phyloP scores from a whole-genome alignment of 1,140 invertebrate genomes.

The Linepithema humile region DNA sequence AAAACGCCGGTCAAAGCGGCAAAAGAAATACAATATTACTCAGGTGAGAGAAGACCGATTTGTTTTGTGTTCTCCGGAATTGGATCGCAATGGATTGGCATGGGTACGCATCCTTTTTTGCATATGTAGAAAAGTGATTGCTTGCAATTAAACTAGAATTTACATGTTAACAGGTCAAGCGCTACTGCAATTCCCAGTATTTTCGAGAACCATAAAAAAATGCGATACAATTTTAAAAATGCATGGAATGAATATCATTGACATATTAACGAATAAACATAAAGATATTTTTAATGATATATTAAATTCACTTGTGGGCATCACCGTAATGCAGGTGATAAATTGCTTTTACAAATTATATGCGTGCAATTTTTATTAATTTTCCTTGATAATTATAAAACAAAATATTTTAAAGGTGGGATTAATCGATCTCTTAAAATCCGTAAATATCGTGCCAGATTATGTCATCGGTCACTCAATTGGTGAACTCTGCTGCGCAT shows the following conservation, averaged over 20 bases:
- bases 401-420: not conserved
- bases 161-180: not conserved
- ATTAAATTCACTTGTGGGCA: not conserved
- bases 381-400: no score
- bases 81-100: not conserved
- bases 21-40: constrained; percentile 86
- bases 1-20: constrained; percentile 78
- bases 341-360: not conserved
- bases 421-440: not conserved
- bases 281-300: not conserved
- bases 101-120: not conserved
- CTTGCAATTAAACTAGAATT: not conserved
- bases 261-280: not conserved
- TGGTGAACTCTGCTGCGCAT: not conserved
- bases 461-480: constrained; percentile 25
- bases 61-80: constrained; percentile 92
- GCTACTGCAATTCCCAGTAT: not conserved
- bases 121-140: not conserved
- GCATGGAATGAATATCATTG: constrained; percentile 68
- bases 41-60: constrained; percentile 88
- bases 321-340: not conserved
- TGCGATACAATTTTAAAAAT: constrained; percentile 62
- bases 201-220: constrained; percentile 73
- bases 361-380: constrained; percentile 69
- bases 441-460: constrained; percentile 27